Conservation (phyloP, 2,113 vertebrate genomes). For the Catharus bicknelli region DNA sequence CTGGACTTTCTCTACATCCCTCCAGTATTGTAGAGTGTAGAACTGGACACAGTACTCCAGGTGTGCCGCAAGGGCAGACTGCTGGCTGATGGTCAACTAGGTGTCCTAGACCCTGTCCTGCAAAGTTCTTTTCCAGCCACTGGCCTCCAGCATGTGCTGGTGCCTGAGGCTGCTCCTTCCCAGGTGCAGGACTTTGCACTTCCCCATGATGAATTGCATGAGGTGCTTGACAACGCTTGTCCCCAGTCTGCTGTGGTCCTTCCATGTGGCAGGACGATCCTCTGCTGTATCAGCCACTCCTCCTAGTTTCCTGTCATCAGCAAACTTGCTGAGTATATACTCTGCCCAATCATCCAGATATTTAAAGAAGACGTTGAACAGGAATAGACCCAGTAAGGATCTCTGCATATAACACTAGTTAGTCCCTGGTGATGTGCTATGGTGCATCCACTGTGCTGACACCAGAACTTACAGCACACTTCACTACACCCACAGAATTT, state of each 20-base stretch:
- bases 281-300: neutral
- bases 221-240: neutral
- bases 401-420: accelerated
- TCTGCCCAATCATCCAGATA: neutral
- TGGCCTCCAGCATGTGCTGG: neutral
- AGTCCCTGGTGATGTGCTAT: neutral
- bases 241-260: neutral
- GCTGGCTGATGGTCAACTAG: neutral
- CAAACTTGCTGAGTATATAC: neutral
- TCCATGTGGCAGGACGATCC: neutral
- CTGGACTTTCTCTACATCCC: neutral
- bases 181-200: neutral
- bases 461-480: neutral
- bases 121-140: neutral
- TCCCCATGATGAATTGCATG: neutral
- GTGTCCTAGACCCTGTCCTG: neutral
- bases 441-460: neutral
- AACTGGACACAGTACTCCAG: neutral
- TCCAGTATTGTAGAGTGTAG: neutral
- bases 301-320: neutral
- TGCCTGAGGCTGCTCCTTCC: neutral
- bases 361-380: neutral
- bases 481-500: neutral
- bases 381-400: neutral
- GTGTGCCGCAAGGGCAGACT: neutral